These are phyloP conservation scores for Parotia lawesii DNA, from an alignment of 2,113 vertebrate species.

Conservation along the genomic window DNA sequence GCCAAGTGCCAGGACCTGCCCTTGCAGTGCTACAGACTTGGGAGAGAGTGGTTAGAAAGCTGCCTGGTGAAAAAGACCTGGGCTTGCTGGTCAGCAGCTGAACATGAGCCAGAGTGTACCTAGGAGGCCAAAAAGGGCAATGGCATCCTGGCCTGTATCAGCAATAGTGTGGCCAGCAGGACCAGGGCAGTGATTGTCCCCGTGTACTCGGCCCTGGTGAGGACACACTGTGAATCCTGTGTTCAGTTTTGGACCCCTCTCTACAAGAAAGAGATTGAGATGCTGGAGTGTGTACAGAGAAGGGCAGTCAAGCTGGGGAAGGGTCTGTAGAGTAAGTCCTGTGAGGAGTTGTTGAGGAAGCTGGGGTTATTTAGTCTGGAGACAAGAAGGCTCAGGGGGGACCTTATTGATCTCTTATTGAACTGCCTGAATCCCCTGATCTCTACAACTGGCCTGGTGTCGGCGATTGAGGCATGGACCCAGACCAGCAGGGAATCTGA, in stretches of 20 bases:
- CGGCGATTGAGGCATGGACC: too few relatives aligned
- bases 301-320: not conserved
- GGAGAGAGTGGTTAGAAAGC: not conserved
- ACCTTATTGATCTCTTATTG: not conserved
- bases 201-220: not conserved
- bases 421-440: not conserved
- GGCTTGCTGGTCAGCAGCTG: not conserved
- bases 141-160: not conserved
- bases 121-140: not conserved
- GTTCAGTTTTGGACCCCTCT: not conserved
- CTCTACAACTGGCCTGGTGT: not conserved
- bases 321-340: not conserved
- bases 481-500: too few relatives aligned
- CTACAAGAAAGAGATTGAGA: not conserved
- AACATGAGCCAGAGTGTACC: not conserved
- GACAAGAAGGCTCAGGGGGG: not conserved
- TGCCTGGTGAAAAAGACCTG: not conserved
- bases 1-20: not conserved
- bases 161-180: not conserved
- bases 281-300: accelerated
- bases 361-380: not conserved
- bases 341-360: not conserved
- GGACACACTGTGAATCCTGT: not conserved
- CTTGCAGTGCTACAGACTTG: not conserved
- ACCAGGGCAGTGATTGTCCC: not conserved